Conservation (phyloP, 2,113 vertebrate genomes). For the Meriones unguiculatus region DNA sequence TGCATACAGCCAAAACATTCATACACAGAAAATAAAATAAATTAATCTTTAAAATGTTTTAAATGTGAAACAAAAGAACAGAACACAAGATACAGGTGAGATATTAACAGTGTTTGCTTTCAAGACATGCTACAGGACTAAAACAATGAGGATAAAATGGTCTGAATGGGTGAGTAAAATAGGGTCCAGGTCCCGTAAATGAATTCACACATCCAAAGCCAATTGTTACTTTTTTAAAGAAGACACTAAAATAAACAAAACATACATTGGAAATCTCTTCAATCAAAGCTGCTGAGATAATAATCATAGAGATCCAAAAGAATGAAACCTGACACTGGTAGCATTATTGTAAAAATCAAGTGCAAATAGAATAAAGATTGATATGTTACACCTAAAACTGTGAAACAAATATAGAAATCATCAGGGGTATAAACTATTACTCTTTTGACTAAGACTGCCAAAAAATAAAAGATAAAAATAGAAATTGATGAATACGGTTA, state of each 20-base stretch:
- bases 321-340: not conserved
- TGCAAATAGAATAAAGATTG: not conserved
- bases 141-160: not conserved
- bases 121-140: not conserved
- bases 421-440: not conserved
- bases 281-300: not conserved
- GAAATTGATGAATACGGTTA: not conserved
- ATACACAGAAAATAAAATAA: not conserved
- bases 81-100: not conserved
- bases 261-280: not conserved
- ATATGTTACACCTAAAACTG: not conserved
- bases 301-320: not conserved
- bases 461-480: not conserved
- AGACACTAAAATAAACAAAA: not conserved
- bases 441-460: not conserved
- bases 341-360: not conserved
- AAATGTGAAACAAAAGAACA: not conserved
- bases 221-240: not conserved
- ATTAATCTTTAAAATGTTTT: not conserved
- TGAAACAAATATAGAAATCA: not conserved
- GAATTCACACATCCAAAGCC: not conserved
- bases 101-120: not conserved
- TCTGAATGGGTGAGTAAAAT: not conserved
- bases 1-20: not conserved
- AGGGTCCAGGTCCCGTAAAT: not conserved